Evolutionary conservation across 2,888 invertebrate species (phyloP).

Genomic region (Aleiodes testaceus): DNA sequence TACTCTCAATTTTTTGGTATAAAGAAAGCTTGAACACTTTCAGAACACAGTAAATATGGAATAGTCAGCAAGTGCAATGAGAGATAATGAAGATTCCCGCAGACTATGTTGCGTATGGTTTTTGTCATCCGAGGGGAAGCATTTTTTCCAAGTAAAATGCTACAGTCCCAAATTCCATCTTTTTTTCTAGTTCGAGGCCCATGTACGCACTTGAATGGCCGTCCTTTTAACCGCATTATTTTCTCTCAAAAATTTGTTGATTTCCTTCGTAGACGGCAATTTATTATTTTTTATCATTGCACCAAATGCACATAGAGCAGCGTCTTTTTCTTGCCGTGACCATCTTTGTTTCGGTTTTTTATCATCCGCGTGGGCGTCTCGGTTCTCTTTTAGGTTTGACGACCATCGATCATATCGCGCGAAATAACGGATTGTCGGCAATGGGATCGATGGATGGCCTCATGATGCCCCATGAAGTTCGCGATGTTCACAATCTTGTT

Average conservation of each 20-base stretch:
- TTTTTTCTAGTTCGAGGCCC: constrained; percentile 9
- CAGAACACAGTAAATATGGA: too few relatives aligned
- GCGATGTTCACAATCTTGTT: neutral
- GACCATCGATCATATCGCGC: neutral
- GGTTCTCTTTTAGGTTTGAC: too few relatives aligned
- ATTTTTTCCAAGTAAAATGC: too few relatives aligned
- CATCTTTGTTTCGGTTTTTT: neutral
- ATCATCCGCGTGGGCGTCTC: neutral
- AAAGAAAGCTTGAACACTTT: too few relatives aligned
- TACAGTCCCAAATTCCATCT: neutral
- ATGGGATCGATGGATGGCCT: neutral
- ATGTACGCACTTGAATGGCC: neutral
- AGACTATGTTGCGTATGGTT: too few relatives aligned
- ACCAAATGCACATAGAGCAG: neutral
- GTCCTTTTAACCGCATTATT: neutral
- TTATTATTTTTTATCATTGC: neutral
- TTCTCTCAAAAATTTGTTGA: neutral
- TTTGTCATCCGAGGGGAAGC: too few relatives aligned
- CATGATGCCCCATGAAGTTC: neutral
- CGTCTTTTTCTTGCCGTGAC: neutral
- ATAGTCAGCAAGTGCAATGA: too few relatives aligned
- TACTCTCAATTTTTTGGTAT: too few relatives aligned
- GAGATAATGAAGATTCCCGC: too few relatives aligned
- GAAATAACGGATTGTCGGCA: neutral
- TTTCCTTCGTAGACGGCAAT: neutral